Evolutionary conservation across 2,888 invertebrate species (phyloP), one percentile per base, ranked within the genome.

Genomic region (Dilophus febrilis): DNA sequence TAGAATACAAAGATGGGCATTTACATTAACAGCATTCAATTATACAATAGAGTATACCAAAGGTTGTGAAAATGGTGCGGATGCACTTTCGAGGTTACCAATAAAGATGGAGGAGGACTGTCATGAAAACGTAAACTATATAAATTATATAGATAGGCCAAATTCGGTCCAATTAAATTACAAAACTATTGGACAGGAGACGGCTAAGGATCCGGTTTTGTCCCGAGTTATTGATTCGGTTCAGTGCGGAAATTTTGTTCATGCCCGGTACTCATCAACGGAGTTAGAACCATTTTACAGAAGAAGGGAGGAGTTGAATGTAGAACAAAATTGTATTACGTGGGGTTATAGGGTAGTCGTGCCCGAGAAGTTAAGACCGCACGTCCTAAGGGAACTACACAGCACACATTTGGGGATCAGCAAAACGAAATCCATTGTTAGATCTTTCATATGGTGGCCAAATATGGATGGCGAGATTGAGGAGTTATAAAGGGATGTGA

Each of bases 401-500:
- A 30, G 17, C n/a, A 27, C 31, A n/a, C 40, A 40, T 14, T n/a
- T 36, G 13, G 40, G 40, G 8, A 35, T 40, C 4, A 27, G 14
- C 7, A 27, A 30, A 16, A 36, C 36, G 4, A 40, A 40, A 28
- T 8, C 19, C 4, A 17, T 35, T 34, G 44, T 43, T 8, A 27
- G 40, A 42, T 43, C 46, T 42, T 37, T 43, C 6, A 40, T 48
- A 32, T 46, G 47, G 35, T 47, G 44, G 31, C 47, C 48, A 8
- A 46, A 44, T 13, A 38, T 46, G 8, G 16, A 35, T 17, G 22
- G 27, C 22, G 47, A 48, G 13, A 42, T 45, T n/a, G 46, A 47
- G 42, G 45, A 46, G 8, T n/a, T 40, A 40, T 50, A 10, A 36
- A 36, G 28, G 3, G 7, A 4, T 40, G 40, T 36, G n/a, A 27